phyloP scores from a whole-genome alignment of 1,140 invertebrate species.

The Brachionus paranguensis region DNA sequence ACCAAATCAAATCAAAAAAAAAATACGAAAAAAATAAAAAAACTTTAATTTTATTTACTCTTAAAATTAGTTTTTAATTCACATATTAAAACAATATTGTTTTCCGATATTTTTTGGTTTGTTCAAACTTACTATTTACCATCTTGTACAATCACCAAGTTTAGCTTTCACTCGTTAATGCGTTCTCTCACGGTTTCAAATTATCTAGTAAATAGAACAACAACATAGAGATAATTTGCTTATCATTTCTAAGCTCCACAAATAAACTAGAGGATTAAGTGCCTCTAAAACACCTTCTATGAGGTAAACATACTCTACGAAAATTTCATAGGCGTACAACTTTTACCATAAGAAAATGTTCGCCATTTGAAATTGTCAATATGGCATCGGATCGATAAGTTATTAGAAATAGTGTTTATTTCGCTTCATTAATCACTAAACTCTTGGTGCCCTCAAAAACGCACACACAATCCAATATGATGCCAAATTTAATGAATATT shows the following conservation, averaged over 20 bases:
- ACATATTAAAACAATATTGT: slow-evolving; percentile 38
- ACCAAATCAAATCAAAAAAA: slow-evolving; percentile 17
- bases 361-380: neutral
- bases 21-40: neutral
- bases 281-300: neutral
- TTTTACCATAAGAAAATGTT: neutral
- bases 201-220: slow-evolving; percentile 1
- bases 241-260: neutral
- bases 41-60: slow-evolving; percentile 8
- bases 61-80: slow-evolving; percentile 37
- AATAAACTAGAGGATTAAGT: neutral
- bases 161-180: neutral
- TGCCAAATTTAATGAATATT: neutral
- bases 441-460: neutral
- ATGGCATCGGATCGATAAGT: neutral
- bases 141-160: neutral
- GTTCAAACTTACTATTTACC: neutral
- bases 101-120: neutral
- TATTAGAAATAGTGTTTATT: neutral
- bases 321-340: neutral
- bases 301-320: neutral
- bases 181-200: slow-evolving; percentile 19
- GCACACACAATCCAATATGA: neutral
- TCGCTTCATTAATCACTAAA: neutral
- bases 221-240: neutral